A percentile compares a stretch with the other conserved stretches of the same genome.
phyloP scores from a whole-genome alignment of 2,113 vertebrate species.

The Clinocottus analis region DNA sequence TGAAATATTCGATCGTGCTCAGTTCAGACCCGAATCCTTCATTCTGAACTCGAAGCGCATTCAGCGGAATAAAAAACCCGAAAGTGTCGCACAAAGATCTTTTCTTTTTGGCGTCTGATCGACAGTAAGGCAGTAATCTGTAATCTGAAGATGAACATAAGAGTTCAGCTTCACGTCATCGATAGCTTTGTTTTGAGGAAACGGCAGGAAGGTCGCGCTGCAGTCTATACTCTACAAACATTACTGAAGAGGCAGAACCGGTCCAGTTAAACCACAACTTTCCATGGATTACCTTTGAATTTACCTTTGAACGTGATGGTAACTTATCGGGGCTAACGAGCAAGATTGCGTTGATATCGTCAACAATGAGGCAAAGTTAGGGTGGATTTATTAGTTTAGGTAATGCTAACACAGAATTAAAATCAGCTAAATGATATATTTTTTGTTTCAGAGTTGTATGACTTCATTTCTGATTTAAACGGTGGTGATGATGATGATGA shows the following conservation, averaged over 20 bases:
- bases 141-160: constrained; percentile 13
- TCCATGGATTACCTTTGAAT: neutral
- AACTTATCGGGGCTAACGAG: too few species aligned
- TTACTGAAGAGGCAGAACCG: neutral
- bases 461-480: too few species aligned
- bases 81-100: constrained; percentile 18
- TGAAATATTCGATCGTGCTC: constrained; percentile 7
- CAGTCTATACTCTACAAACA: constrained; percentile 13
- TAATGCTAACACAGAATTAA: neutral
- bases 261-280: neutral
- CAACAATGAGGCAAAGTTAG: neutral
- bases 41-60: neutral
- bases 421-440: neutral
- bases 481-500: too few species aligned
- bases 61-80: constrained; percentile 8
- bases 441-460: neutral
- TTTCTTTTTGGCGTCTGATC: constrained; percentile 38
- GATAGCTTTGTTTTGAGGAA: neutral
- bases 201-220: neutral
- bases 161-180: neutral
- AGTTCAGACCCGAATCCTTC: constrained; percentile 14
- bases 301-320: neutral
- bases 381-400: neutral
- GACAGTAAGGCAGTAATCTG: constrained; percentile 55
- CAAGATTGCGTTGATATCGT: neutral